Base-by-base conservation (phyloP, 2,888 invertebrate species). In the Acrobasis consociella region DNA sequence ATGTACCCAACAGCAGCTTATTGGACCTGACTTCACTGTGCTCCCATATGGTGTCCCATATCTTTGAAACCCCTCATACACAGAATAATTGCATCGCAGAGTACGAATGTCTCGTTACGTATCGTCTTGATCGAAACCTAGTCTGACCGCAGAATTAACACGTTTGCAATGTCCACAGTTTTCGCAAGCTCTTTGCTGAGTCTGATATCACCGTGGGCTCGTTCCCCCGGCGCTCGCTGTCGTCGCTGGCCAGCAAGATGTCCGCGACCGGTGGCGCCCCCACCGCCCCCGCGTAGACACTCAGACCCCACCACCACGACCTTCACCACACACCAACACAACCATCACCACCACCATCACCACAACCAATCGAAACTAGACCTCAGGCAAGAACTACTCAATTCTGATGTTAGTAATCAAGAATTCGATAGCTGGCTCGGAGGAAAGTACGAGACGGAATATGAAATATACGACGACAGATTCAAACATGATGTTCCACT, bases 121-220 rank as follows among this genome's bases (percentile, higher is more conserved):
- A 5, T 31, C 31, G 31, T 31, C 31, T 31, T 22, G 1, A 31
- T 31, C 31, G 8, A 7, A 31, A 31, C 7, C 31, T 2, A 31
- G 7, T 17, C 8, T 49, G 7, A 9, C 15, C 13, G 22, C 11
- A 31, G n/a, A 5, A 13, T 52, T 64, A 71, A 90, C 90, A 11
- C 13, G 42, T 46, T 74, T 49, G 49, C 49, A 42, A 55, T 62
- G 55, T 62, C 69, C 72, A 60, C 92, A 97, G 97, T 94, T 97
- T 97, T 95, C 96, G 97, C 86, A 97, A 97, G 93, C 94, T 97
- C 87, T 97, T 97, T 94, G 96, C 96, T 87, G 97, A 97, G 88
- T 94, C 94, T 89, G 94, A 94, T 88, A 93, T 94, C 91, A 86
- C 94, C 89, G 94, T 95, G 85, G 94, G 95, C 78, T 95, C 95